Conservation (phyloP, 2,113 vertebrate species). For the Vidua macroura region DNA sequence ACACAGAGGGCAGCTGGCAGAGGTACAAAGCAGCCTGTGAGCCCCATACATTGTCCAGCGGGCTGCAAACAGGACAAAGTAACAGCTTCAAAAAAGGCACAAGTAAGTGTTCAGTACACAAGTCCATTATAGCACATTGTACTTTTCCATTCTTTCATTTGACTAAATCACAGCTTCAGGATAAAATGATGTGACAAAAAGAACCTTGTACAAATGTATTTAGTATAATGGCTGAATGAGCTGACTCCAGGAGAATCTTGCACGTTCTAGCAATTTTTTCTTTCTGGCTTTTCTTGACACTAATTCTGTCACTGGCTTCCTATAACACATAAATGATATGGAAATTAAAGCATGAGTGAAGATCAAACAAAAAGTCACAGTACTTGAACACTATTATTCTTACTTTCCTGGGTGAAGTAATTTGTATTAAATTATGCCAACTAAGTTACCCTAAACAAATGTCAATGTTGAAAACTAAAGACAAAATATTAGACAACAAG, state of each 20-base stretch:
- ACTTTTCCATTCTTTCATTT: not conserved
- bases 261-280: not conserved
- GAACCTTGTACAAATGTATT: slow-evolving; percentile 25
- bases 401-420: slow-evolving; percentile 4
- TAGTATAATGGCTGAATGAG: slow-evolving; percentile 34
- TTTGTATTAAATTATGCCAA: slow-evolving; percentile 22
- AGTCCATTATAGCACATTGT: not conserved
- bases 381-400: slow-evolving; percentile 22
- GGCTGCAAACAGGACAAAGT: not conserved
- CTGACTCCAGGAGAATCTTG: slow-evolving; percentile 47
- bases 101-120: not conserved
- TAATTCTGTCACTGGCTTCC: slow-evolving; percentile 57
- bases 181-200: slow-evolving; percentile 29
- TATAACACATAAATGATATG: slow-evolving; percentile 44
- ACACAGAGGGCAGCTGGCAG: not conserved
- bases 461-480: not conserved
- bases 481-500: not conserved
- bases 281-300: slow-evolving; percentile 31
- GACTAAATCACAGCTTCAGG: slow-evolving; percentile 28
- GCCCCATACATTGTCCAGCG: not conserved
- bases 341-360: slow-evolving; percentile 55
- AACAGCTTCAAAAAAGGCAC: not conserved
- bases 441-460: slow-evolving; percentile 14
- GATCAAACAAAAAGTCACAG: slow-evolving; percentile 45
- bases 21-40: not conserved